phyloP scores from a whole-genome alignment of 1,140 invertebrate genomes.

The Anagrus nilaparvatae region DNA sequence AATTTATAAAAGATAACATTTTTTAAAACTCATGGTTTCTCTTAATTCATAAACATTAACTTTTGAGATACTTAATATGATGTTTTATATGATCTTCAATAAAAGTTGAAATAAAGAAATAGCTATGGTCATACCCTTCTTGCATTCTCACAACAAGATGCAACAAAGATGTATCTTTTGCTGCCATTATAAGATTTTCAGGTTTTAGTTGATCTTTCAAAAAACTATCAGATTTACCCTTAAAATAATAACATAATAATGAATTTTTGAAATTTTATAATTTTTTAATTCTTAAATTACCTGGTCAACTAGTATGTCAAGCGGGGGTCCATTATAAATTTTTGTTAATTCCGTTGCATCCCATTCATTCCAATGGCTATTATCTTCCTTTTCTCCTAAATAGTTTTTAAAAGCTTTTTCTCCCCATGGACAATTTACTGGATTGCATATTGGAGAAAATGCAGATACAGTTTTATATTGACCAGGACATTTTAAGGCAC shows the following conservation, averaged over 20 bases:
- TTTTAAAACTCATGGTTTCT: too few species aligned
- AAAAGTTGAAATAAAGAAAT: constrained; percentile 89
- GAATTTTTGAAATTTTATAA: constrained; percentile 2
- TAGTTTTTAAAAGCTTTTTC: constrained; percentile 81
- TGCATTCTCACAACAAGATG: constrained; percentile 67
- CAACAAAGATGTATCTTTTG: constrained; percentile 56
- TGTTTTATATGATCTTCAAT: constrained; percentile 89
- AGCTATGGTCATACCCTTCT: constrained; percentile 92
- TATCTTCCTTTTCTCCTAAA: constrained; percentile 56
- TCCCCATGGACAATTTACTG: constrained; percentile 77
- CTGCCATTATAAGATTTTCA: constrained; percentile 71
- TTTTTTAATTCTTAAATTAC: constrained; percentile 40
- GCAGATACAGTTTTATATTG: constrained; percentile 85
- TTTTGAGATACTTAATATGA: constrained; percentile 65
- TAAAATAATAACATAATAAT: constrained; percentile 24
- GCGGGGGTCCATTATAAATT: constrained; percentile 72
- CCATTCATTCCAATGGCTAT: constrained; percentile 68
- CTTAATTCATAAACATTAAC: constrained; percentile 24
- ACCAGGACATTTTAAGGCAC: constrained; percentile 84
- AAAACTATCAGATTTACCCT: constrained; percentile 81
- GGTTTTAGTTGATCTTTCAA: constrained; percentile 70
- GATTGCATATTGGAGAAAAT: constrained; percentile 95
- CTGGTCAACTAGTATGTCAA: constrained; percentile 86
- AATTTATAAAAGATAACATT: too few species aligned
- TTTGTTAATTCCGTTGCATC: constrained; percentile 80